Evolutionary conservation across 1,140 invertebrate species (phyloP), one percentile per base, ranked within the genome.

Genomic region (Dufourea novaeangliae): DNA sequence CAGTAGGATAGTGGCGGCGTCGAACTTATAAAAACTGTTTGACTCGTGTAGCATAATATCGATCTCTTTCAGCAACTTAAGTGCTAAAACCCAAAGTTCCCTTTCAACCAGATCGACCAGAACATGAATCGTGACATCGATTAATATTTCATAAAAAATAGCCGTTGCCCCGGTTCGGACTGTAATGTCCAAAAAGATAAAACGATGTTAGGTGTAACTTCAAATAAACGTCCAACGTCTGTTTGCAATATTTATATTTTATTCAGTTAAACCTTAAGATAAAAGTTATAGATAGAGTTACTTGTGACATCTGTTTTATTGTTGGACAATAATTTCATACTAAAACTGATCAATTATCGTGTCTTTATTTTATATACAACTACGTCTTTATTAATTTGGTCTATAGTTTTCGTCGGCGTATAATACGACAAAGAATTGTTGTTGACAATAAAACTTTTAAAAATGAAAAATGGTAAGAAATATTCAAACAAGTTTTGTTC

Each of bases 21-120:
- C 32, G 46, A 67, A 67, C 7, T 85, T 17, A 11, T 78, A 22
- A 8, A 78, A 52, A 59, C 67, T 34, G 37, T 79, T 80, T 32
- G 82, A 11, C 8, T 4, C 0, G 27, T 37, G 20, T 29, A 59
- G 0, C 2, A 69, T 37, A 14, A 27, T 1, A 11, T 59, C 6
- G n/a, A 90, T 29, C 25, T 34, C 63, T 64, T 84, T 81, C 12
- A 90, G 64, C 20, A 91, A 63, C 12, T 69, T 27, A 63, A 87
- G 62, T 11, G 89, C 89, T 71, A 87, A 41, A 11, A 87, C 44
- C 88, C 87, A 90, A 1, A 82, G 44, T 17, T 83, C 78, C 3
- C 56, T 67, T 17, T 88, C 78, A 46, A 79, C 68, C 83, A 90
- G 83, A 76, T 59, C 62, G 17, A 64, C 78, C 75, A 90, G 73